Evolutionary conservation across 2,113 vertebrate genomes (phyloP), one percentile per base, ranked within the genome.

Genomic region (Campylomormyrus numenius): DNA sequence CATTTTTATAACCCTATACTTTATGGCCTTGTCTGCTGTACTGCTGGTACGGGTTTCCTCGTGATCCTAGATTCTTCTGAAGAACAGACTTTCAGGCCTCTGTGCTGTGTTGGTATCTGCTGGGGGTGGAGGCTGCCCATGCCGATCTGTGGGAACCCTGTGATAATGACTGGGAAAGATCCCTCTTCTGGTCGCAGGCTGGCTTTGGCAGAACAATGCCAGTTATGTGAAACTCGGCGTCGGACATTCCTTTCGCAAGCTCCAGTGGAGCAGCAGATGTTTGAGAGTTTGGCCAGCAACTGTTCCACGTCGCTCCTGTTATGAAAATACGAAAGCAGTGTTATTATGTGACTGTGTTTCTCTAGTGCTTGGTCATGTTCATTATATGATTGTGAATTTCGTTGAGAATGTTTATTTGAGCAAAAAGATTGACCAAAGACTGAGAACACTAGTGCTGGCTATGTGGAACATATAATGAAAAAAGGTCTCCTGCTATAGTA

Each of bases 151-250:
- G 66, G 88, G 70, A 80, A 52, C 10, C 31, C 31, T 52, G n/a
- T 50, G 45, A 46, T 83, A 89, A 56, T 39, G n/a, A 45, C 58
- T 48, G 42, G 24, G 45, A 42, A 58, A 56, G 39, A 52, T 62
- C 24, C 39, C 49, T 27, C 49, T 84, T 42, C 77, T 53, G 77
- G 77, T 35, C 50, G 11, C 24, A n/a, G 42, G 42, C 77, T 42
- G 87, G 49, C 90, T 56, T 85, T 93, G 94, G 90, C 88, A 83
- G 77, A 92, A 91, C 91, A 94, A 94, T 94, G 93, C 88, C 88
- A 91, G 91, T 42, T 45, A 88, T 85, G 87, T 85, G 62, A 70
- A 89, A 92, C 93, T 92, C 94, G 93, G 91, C 88, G 93, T 92
- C 90, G 88, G 91, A 90, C 91, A 94, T 93, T 94, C 94, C 91